These are phyloP conservation scores for Centropus bengalensis DNA, from an alignment of 2,113 vertebrate species.

Conservation along the genomic window DNA sequence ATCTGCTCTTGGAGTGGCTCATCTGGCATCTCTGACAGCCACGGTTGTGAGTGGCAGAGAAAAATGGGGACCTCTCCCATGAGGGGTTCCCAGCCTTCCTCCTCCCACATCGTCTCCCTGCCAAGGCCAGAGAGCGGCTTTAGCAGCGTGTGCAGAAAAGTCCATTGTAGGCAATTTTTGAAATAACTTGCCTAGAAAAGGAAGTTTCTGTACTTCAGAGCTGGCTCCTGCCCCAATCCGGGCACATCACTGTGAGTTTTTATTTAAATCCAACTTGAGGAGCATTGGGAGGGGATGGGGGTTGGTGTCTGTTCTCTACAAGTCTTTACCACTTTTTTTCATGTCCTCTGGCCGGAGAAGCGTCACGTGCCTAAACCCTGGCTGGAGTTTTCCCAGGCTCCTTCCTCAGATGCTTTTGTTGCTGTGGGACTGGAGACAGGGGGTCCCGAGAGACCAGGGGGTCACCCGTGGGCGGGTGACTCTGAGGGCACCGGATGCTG, in stretches of 20 bases:
- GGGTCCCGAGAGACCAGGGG: background rate
- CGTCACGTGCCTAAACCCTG: background rate
- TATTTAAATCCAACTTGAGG: constrained; percentile 5
- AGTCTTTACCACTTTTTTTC: background rate
- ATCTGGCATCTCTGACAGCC: background rate
- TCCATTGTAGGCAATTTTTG: constrained; percentile 55
- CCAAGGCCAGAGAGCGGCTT: constrained; percentile 58
- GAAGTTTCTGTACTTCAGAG: constrained; percentile 56
- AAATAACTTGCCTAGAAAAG: constrained; percentile 71
- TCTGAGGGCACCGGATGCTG: background rate
- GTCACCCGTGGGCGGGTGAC: background rate
- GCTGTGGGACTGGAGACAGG: background rate
- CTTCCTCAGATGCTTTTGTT: background rate
- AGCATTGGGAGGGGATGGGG: background rate
- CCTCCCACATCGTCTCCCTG: background rate
- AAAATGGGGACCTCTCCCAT: background rate
- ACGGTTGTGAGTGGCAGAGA: background rate
- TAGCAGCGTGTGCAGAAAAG: constrained; percentile 28
- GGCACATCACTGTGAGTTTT: constrained; percentile 12
- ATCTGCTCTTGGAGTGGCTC: background rate
- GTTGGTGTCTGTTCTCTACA: background rate
- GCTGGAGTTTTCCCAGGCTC: constrained; percentile 58
- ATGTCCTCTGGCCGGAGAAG: background rate
- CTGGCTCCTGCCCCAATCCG: constrained; percentile 42
- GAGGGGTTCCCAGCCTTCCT: constrained; percentile 20